Base-by-base conservation (phyloP, 2,888 invertebrate genomes). In the Agrochola circellaris region DNA sequence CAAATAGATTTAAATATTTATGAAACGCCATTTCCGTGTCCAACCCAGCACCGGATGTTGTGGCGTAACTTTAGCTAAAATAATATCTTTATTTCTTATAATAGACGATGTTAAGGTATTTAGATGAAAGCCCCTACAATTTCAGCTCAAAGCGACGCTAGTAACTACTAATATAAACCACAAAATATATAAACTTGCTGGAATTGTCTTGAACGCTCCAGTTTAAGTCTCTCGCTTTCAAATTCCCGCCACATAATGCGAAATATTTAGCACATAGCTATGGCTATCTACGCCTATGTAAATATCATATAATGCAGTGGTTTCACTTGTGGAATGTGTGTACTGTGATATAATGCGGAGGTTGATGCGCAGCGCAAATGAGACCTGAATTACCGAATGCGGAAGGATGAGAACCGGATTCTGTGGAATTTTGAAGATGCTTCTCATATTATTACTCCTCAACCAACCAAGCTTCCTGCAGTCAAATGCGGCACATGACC, bases 311-410 rank as follows among this genome's bases (percentile, higher is more conserved):
- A 45, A 77, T 79, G 66, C 48, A 26, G 42, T 61, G 69, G 60
- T 84, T 84, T 86, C 86, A 70, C 84, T 75, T 23, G 30, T 61
- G 58, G 86, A 75, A 84, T 85, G 86, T 70, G 20, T 45, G 66
- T 15, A 7, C 61, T 64, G 62, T 79, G 79, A 75, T 75, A 73
- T 82, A 82, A 82, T 71, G 34, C 20, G 30, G 15, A 34, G 73
- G 54, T 80, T 34, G 72, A 81, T 71, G 48, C 58, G 67, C 45
- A 66, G 56, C 54, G 58, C 62, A 20, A 20, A 30, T 58, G 17
- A 38, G 48, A 34, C 62, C 75, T 67, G 65, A 65, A 54, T 48
- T 26, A 34, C 15, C n/a, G 68, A 72, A 71, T 73, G 81, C 56
- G 64, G 75, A 75, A 68, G 30, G 64, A 81, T 65, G 42, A 48